A percentile compares a stretch with the other conserved stretches of the same genome.
phyloP scores from a whole-genome alignment of 2,797 vertebrate genomes.

The Pempheris klunzingeri region DNA sequence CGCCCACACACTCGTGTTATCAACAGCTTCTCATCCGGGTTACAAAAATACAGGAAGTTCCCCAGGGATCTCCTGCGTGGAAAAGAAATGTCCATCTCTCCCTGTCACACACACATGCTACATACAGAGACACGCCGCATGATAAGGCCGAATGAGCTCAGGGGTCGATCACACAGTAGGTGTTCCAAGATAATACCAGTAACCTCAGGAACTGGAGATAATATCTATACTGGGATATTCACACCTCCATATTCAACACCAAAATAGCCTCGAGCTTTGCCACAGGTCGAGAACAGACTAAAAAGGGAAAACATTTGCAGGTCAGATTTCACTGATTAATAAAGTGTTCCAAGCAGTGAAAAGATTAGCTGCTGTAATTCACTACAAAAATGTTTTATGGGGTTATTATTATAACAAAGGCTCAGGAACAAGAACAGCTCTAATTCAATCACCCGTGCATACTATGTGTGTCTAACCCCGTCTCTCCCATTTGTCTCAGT shows the following conservation, averaged over 20 bases:
- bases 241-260: conserved; percentile 44
- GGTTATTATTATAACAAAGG: no score
- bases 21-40: conserved; percentile 79
- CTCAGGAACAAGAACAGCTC: no score
- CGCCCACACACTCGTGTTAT: conserved; percentile 78
- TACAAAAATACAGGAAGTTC: conserved; percentile 81
- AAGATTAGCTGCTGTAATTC: conserved; percentile 34
- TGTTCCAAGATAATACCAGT: conserved; percentile 72
- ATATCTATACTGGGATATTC: conserved; percentile 59
- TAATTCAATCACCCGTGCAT: no score
- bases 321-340: conserved; percentile 25
- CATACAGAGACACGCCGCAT: conserved; percentile 26
- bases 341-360: conserved; percentile 21
- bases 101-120: conserved; percentile 45
- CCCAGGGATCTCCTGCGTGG: conserved; percentile 65
- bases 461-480: no score
- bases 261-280: conserved; percentile 10
- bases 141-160: conserved; percentile 63
- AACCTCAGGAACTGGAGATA: conserved; percentile 65
- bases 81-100: conserved; percentile 69
- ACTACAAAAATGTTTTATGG: conserved; percentile 27
- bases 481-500: no score
- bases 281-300: conserved; percentile 39
- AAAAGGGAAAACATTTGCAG: conserved; percentile 24
- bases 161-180: conserved; percentile 67